Evolutionary conservation across 2,888 invertebrate genomes (phyloP).

Genomic region (Glaucopsyche alexis): DNA sequence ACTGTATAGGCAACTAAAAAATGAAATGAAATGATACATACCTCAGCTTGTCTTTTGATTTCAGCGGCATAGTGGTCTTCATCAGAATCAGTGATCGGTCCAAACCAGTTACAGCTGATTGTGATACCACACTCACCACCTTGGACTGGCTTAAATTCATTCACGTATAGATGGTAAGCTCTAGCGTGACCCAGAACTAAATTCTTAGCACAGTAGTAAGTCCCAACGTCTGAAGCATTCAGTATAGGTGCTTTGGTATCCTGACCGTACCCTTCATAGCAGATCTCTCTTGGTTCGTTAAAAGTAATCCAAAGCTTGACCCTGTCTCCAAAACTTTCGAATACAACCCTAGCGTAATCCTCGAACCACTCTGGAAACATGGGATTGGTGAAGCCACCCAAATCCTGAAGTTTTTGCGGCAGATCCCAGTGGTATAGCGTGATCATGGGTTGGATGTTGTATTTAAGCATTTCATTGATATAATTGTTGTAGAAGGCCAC

Average conservation of each 20-base stretch:
- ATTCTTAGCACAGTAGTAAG: constrained; percentile 77
- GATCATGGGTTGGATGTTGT: constrained; percentile 60
- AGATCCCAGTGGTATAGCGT: constrained; percentile 63
- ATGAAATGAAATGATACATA: constrained; percentile 34
- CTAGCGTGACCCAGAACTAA: constrained; percentile 80
- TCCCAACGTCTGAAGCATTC: constrained; percentile 59
- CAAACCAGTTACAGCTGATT: constrained; percentile 31
- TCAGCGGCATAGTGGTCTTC: constrained; percentile 55
- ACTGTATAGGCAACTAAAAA: no score
- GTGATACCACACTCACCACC: constrained; percentile 48
- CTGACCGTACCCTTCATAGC: constrained; percentile 68
- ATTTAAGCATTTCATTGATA: constrained; percentile 67
- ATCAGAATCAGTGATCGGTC: constrained; percentile 45
- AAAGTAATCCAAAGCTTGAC: constrained; percentile 81
- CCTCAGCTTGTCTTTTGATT: constrained; percentile 43
- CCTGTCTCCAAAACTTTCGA: constrained; percentile 64
- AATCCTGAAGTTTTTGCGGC: constrained; percentile 58
- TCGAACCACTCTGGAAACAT: constrained; percentile 63
- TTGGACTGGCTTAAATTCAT: constrained; percentile 54
- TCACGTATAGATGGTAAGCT: constrained; percentile 68
- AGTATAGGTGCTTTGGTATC: constrained; percentile 56
- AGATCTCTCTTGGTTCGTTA: constrained; percentile 78
- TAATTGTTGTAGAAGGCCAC: constrained; percentile 78
- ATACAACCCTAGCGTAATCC: constrained; percentile 68
- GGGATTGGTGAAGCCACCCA: constrained; percentile 63